phyloP scores from a whole-genome alignment of 1,140 invertebrate genomes.

The Apis cerana region DNA sequence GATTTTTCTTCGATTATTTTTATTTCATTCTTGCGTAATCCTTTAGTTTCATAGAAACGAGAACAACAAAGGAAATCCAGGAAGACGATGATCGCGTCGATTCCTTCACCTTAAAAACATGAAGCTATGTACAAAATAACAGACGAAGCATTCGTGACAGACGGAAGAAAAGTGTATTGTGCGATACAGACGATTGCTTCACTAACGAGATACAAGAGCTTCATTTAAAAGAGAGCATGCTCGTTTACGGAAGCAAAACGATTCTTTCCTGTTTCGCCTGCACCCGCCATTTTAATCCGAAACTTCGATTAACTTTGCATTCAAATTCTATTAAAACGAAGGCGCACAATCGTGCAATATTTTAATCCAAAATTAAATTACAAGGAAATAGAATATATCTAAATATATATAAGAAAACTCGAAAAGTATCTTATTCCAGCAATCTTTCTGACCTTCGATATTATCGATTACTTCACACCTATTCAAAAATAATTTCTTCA shows the following conservation, averaged over 20 bases:
- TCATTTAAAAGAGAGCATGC: slow-evolving; percentile 24
- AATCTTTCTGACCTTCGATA: no score
- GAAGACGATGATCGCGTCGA: slow-evolving; percentile 12
- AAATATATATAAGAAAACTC: no score
- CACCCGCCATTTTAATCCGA: neutral
- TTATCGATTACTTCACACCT: no score
- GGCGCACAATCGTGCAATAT: neutral
- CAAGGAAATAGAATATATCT: no score
- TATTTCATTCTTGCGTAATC: neutral
- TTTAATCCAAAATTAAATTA: neutral
- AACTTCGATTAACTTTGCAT: neutral
- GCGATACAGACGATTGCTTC: slow-evolving; percentile 32
- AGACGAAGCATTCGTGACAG: slow-evolving; percentile 28
- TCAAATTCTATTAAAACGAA: neutral
- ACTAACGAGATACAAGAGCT: slow-evolving; percentile 31
- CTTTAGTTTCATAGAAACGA: neutral
- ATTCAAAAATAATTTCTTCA: no score
- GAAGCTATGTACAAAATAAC: slow-evolving; percentile 4
- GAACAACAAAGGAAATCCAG: neutral
- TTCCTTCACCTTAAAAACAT: slow-evolving; percentile 8
- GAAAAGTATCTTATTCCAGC: no score
- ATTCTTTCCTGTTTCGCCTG: slow-evolving; percentile 8
- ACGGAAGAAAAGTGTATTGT: slow-evolving; percentile 46
- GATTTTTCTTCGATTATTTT: neutral
- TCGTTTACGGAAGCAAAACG: slow-evolving; percentile 37